Evolutionary conservation across 2,888 invertebrate genomes (phyloP), one percentile per base, ranked within the genome.

Genomic region (Platycheirus rosarum): DNA sequence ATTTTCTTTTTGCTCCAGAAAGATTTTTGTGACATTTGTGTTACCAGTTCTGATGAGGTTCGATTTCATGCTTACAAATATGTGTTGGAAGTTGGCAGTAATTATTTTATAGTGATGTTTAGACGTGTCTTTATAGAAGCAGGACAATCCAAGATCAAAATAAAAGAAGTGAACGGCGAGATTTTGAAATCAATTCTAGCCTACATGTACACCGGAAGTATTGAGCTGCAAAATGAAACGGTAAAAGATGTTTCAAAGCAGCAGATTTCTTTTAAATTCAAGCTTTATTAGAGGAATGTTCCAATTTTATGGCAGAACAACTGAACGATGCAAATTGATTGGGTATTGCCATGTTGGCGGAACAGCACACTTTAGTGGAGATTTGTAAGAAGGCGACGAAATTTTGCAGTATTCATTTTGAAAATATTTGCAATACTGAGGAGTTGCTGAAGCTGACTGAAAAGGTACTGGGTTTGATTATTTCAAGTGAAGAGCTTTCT

Each of bases 41-140:
- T n/a, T n/a, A n/a, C n/a, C n/a, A n/a, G n/a, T n/a, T 48, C n/a
- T 13, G 75, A 60, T 11, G 44, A 14, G 1, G 32, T 23, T 11
- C 42, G 5, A 14, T n/a, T 68, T 0, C 16, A 23, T 11, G 60
- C 44, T 2, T 68, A 75, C 29, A 37, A 23, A 11, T 16, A 13
- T 6, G 18, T 75, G 16, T 48, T 75, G 3, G 14, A 49, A 4
- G 57, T 51, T 7, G 11, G 37, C 2, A 75, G 75, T 14, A 42
- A 44, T 8, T 68, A 32, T 16, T 75, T 68, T 14, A 0, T 11
- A 6, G 16, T 11, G 11, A 51, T 75, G 75, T 75, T 75, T 60
- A 42, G n/a, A 0, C 29, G 48, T 23, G 2, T 1, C n/a, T 20
- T 74, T n/a, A n/a, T n/a, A n/a, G 2, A 29, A 23, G 0, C 57